phyloP scores from a whole-genome alignment of 92 coral and sea anemone species.

The Epizoanthus illoricatus region DNA sequence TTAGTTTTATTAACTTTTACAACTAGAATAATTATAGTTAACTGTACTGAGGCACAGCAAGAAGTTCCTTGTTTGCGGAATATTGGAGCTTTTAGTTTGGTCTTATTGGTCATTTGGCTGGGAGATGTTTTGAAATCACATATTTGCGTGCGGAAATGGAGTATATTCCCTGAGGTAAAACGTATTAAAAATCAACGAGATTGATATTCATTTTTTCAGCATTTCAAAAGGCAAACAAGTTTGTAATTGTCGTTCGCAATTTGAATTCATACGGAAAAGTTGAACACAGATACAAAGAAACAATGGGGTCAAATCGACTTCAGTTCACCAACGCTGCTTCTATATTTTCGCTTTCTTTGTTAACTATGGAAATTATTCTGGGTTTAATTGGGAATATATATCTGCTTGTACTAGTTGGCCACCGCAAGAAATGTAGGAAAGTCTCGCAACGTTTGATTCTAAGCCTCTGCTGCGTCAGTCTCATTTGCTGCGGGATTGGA shows the following conservation, averaged over 20 bases:
- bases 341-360: background rate
- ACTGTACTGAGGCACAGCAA: background rate
- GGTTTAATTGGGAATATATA: background rate
- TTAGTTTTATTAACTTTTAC: background rate
- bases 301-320: background rate
- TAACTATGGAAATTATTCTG: conserved; percentile 1
- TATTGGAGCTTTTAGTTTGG: background rate
- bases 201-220: too few relatives aligned
- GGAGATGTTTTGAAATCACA: too few relatives aligned
- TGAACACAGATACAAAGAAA: background rate
- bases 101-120: too few relatives aligned
- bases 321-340: background rate
- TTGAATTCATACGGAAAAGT: too few relatives aligned
- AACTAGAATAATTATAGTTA: background rate
- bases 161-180: too few relatives aligned
- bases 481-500: background rate
- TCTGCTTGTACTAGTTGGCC: background rate
- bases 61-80: background rate
- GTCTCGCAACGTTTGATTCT: background rate
- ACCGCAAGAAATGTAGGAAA: background rate
- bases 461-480: background rate
- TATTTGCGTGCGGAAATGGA: too few relatives aligned
- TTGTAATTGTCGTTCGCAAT: too few relatives aligned
- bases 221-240: too few relatives aligned
- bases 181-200: too few relatives aligned